Base-by-base conservation (phyloP, 2,113 vertebrate genomes). In the Megaceryle torquata region DNA sequence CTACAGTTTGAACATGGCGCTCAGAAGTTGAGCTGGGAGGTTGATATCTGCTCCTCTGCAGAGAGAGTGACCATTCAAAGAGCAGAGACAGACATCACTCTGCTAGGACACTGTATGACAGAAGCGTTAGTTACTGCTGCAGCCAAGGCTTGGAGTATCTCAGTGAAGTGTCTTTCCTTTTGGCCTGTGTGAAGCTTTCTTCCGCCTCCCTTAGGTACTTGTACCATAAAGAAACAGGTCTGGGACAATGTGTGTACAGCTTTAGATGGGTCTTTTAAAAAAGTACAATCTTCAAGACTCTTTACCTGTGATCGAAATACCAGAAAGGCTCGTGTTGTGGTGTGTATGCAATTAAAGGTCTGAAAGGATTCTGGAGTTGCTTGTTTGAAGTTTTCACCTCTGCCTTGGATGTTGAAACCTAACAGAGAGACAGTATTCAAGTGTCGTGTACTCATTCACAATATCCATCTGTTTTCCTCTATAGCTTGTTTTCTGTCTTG, bases 311-410 rank as follows among this genome's bases (percentile, higher is more conserved):
- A 93, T 39, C 70, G 50, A 88, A 95, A 74, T 85, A 53, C 18
- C 25, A 92, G 82, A 92, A 94, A 84, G 72, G 87, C 26, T 15
- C 29, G 72, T 76, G 54, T 57, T 84, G 56, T 82, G 70, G 50
- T 79, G 37, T 68, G 77, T 77, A 83, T 96, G 74, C 82, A 89
- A 78, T 94, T 96, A 86, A 96, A 94, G 54, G 24, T 86, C 94
- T 93, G 89, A 97, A 95, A 80, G 82, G 63, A 68, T 96, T 91
- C 93, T 95, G 81, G 75, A 72, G 25, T 68, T 90, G 82, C 67
- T 96, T 95, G 11, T 65, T 59, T 92, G 94, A 96, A 79, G 63
- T 87, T 67, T 86, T 75, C 78, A 85, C 15, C 54, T 92, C 67
- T 68, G 88, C 53, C 89, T 91, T 97, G 81, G 68, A 81, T 77